Evolutionary conservation across 2,888 invertebrate species (phyloP).

Genomic region (Sinotaia quadrata): DNA sequence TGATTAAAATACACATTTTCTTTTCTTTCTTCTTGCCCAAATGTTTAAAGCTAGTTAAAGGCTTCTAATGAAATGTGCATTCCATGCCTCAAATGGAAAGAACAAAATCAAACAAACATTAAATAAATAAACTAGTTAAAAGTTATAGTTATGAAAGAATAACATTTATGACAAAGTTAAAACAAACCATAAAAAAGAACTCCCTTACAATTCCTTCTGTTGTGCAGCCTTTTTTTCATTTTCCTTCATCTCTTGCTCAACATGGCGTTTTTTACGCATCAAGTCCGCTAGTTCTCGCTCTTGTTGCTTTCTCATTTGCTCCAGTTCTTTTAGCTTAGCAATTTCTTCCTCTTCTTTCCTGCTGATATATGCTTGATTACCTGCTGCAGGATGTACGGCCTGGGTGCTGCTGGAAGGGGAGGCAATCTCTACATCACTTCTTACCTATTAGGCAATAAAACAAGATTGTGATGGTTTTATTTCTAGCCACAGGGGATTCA

Average conservation of each 20-base stretch:
- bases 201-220: slow-evolving; percentile 45
- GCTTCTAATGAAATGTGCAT: no score
- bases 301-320: slow-evolving; percentile 51
- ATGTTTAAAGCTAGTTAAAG: no score
- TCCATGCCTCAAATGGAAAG: no score
- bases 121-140: background rate
- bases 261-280: slow-evolving; percentile 58
- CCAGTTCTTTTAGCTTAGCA: slow-evolving; percentile 44
- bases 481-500: no score
- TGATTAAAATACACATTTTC: no score
- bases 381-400: background rate
- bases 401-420: no score
- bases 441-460: no score
- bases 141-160: background rate
- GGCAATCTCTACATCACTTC: no score
- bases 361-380: slow-evolving; percentile 7
- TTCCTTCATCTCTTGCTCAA: slow-evolving; percentile 52
- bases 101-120: background rate
- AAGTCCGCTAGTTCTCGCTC: slow-evolving; percentile 64
- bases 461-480: no score
- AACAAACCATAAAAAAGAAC: background rate
- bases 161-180: background rate
- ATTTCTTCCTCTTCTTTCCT: slow-evolving; percentile 32
- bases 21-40: no score
- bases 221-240: slow-evolving; percentile 33